Evolutionary conservation across 2,113 vertebrate species (phyloP).

Genomic region (Sylvietta virens): DNA sequence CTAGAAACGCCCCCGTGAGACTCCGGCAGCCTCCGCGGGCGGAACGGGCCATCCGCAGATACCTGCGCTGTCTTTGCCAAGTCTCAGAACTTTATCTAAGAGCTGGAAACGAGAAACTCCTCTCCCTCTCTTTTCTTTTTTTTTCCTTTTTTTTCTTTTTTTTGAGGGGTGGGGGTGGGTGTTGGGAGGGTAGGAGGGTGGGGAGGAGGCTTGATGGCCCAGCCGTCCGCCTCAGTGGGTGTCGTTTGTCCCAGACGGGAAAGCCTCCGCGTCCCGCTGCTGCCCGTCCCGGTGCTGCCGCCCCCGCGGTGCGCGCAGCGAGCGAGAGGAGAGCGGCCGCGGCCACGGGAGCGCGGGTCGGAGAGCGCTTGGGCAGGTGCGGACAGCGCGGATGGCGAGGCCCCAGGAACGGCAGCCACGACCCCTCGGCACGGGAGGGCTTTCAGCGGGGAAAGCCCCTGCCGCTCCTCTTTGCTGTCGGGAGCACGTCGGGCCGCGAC

Average conservation of each 20-base stretch:
- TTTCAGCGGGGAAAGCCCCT: not conserved
- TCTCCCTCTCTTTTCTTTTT: fast-evolving
- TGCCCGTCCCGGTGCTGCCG: not conserved
- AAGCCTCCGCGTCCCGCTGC: not conserved
- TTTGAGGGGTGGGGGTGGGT: fast-evolving
- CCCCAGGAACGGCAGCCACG: fast-evolving
- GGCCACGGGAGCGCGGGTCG: too few species aligned
- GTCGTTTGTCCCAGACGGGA: not conserved
- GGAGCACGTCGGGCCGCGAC: not conserved
- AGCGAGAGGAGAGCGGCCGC: too few species aligned
- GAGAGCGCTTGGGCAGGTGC: not conserved
- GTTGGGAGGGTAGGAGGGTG: too few species aligned
- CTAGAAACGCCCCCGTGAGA: not conserved
- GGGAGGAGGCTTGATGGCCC: not conserved
- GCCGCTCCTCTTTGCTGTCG: too few species aligned
- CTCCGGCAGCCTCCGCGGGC: not conserved
- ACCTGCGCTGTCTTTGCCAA: not conserved
- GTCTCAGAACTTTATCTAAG: not conserved
- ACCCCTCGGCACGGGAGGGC: not conserved
- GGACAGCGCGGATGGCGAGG: not conserved
- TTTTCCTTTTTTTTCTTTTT: not conserved
- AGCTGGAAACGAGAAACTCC: not conserved
- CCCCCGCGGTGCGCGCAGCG: not conserved
- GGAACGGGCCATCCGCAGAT: not conserved
- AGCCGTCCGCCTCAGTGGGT: not conserved